phyloP scores from a whole-genome alignment of 2,797 vertebrate species.

The Sus cebifrons region DNA sequence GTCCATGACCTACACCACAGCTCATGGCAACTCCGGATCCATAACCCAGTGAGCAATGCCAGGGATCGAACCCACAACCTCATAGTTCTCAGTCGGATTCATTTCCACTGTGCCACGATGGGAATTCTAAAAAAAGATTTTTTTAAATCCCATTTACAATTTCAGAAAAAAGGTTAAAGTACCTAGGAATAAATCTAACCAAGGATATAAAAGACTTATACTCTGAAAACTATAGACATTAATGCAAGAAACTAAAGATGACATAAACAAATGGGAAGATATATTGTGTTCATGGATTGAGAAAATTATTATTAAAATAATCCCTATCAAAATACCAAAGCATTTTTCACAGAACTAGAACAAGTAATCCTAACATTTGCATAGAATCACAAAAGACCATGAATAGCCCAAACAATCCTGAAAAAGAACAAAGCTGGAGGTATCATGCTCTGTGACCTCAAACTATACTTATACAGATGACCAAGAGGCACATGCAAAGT shows the following conservation, averaged over 20 bases:
- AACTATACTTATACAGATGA: background rate
- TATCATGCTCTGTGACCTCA: background rate
- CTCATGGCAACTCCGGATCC: too few species aligned
- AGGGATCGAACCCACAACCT: too few species aligned
- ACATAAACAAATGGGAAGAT: background rate
- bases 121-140: background rate
- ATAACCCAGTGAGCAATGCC: too few species aligned
- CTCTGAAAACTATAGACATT: background rate
- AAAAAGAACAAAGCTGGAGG: background rate
- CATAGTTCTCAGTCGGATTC: too few species aligned
- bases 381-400: background rate
- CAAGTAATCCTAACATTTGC: background rate
- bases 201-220: background rate
- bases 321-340: background rate
- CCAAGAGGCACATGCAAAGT: too few species aligned
- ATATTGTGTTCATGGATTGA: background rate
- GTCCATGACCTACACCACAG: too few species aligned
- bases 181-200: background rate
- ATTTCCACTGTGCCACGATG: too few species aligned
- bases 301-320: background rate
- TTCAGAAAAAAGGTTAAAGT: background rate
- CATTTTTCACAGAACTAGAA: background rate
- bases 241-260: background rate
- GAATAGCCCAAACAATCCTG: background rate
- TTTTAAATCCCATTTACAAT: background rate